Evolutionary conservation across 2,888 invertebrate species (phyloP).

Genomic region (Leptopterna dolabrata): DNA sequence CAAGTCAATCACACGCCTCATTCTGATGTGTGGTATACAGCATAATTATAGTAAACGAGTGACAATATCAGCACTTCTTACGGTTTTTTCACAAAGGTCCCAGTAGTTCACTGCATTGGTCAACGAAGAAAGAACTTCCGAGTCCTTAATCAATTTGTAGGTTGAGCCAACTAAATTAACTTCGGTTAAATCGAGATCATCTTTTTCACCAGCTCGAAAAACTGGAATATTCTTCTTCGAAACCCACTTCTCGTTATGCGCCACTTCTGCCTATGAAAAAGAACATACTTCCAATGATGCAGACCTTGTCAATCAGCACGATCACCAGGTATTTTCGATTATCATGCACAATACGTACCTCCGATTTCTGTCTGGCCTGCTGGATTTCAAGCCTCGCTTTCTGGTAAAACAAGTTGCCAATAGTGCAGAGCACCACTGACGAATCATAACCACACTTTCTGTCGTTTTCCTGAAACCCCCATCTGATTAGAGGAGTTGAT

Average conservation of each 20-base stretch:
- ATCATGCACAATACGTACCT: not conserved
- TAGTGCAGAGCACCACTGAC: not conserved
- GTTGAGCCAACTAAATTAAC: not conserved
- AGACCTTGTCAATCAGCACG: too few species aligned
- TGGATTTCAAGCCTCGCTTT: slow-evolving; percentile 16
- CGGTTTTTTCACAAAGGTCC: not conserved
- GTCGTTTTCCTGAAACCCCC: not conserved
- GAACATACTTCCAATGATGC: not conserved
- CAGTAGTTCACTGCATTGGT: not conserved
- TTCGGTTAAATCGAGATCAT: slow-evolving; percentile 36
- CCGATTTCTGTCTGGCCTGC: not conserved
- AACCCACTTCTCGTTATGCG: not conserved
- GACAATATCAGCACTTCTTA: too few species aligned
- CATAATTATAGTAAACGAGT: too few species aligned
- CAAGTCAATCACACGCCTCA: too few species aligned
- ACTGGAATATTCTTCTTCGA: slow-evolving; percentile 1
- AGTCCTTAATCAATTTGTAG: not conserved
- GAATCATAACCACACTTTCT: not conserved
- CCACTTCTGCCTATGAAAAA: not conserved
- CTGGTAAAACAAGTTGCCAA: slow-evolving; percentile 20
- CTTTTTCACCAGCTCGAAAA: slow-evolving; percentile 22
- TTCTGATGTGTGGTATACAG: too few species aligned
- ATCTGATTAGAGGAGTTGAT: not conserved
- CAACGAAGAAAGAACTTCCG: not conserved
- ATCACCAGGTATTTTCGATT: too few species aligned